phyloP scores from a whole-genome alignment of 2,113 vertebrate species.

The Corythornis vintsioides region DNA sequence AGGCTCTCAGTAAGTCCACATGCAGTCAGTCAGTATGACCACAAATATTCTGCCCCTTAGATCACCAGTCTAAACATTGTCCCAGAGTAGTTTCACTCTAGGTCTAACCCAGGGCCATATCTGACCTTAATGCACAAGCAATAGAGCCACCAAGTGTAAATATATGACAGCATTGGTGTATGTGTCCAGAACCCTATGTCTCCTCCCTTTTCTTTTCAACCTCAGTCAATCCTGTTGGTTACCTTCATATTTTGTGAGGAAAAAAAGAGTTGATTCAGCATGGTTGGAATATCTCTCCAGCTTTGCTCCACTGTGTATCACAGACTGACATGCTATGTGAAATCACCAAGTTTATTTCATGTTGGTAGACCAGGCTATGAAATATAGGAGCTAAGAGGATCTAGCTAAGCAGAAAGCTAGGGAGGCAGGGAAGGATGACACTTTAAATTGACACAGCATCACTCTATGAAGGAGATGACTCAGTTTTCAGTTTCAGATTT shows the following conservation, averaged over 20 bases:
- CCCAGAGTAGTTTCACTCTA: neutral
- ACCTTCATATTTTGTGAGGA: neutral
- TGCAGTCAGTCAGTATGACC: neutral
- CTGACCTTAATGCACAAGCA: neutral
- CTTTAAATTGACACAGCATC: neutral
- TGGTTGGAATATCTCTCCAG: neutral
- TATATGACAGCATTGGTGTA: neutral
- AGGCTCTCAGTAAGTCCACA: neutral
- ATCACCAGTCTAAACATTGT: neutral
- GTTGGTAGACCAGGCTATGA: neutral
- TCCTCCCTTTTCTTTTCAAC: neutral
- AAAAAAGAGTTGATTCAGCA: neutral
- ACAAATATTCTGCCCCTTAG: neutral
- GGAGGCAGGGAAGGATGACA: neutral
- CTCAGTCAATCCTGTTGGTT: neutral
- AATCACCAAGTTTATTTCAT: neutral
- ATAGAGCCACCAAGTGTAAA: neutral
- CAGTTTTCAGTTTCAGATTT: neutral
- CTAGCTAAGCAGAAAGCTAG: neutral
- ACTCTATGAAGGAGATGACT: neutral
- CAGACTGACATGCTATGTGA: neutral
- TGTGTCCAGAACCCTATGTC: rapidly evolving
- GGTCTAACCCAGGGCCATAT: no score
- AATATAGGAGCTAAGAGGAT: neutral
- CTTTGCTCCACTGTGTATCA: neutral